Percentiles rank a stretch among this genome's conserved stretches.
These are phyloP conservation scores for Eulemur rufifrons DNA, from an alignment of 2,113 vertebrate species.

Conservation along the genomic window DNA sequence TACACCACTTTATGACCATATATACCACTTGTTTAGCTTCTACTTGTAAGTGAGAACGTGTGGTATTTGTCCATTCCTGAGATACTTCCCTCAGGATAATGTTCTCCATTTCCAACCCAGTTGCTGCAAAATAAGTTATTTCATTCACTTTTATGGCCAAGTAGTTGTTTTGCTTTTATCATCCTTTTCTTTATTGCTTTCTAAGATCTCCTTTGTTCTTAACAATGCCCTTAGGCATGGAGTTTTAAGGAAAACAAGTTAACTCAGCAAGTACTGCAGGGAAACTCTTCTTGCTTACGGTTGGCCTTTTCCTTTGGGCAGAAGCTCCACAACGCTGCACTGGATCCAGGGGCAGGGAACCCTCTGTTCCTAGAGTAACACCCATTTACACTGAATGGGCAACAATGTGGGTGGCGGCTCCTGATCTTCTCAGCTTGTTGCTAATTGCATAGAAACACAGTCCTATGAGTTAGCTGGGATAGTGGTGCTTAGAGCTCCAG, in stretches of 20 bases:
- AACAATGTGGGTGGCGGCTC: not conserved
- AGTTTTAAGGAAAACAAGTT: not conserved
- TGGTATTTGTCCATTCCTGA: too few relatives aligned
- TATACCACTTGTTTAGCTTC: too few relatives aligned
- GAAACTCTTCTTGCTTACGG: not conserved
- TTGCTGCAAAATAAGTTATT: too few relatives aligned
- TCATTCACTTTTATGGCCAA: too few relatives aligned
- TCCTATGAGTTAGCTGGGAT: too few relatives aligned
- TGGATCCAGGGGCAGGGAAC: not conserved
- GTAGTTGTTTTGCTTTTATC: not conserved
- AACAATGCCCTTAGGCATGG: not conserved
- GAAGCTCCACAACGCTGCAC: not conserved
- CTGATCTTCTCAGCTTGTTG: not conserved
- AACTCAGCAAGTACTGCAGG: not conserved
- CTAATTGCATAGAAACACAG: not conserved
- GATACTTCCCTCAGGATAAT: too few relatives aligned
- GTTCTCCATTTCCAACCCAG: too few relatives aligned
- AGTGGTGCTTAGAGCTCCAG: not conserved
- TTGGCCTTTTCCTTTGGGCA: not conserved
- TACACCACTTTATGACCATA: too few relatives aligned
- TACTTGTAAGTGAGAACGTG: too few relatives aligned
- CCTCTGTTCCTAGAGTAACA: not conserved
- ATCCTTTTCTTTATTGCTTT: not conserved
- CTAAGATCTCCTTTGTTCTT: not conserved
- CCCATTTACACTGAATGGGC: accelerated